phyloP scores from a whole-genome alignment of 2,113 vertebrate species.

The Hemicordylus capensis region DNA sequence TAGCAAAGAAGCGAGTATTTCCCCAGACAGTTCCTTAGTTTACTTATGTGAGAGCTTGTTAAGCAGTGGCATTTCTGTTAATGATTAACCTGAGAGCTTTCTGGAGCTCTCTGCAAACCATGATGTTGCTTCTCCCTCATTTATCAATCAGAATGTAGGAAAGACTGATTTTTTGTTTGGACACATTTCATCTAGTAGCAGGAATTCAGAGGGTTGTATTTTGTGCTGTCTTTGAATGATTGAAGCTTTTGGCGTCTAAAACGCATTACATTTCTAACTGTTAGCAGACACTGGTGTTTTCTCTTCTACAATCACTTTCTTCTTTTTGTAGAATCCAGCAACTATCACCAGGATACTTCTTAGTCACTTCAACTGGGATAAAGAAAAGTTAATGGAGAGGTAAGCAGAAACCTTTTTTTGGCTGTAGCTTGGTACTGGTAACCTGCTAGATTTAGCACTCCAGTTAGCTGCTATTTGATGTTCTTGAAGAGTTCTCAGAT shows the following conservation, averaged over 20 bases:
- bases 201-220: not conserved
- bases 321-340: slow-evolving; percentile 89
- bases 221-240: not conserved
- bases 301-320: slow-evolving; percentile 19
- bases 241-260: not conserved
- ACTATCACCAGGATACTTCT: slow-evolving; percentile 99
- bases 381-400: slow-evolving; percentile 99
- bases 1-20: not conserved
- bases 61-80: not conserved
- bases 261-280: not conserved
- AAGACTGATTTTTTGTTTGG: not conserved
- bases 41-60: not conserved
- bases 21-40: not conserved
- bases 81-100: not conserved
- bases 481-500: not conserved
- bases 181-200: not conserved
- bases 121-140: not conserved
- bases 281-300: too few relatives aligned
- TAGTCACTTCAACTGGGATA: slow-evolving; percentile 99
- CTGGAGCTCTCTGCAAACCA: not conserved
- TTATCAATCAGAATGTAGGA: not conserved
- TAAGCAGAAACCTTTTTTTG: slow-evolving; percentile 60
- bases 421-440: not conserved
- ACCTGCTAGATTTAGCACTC: not conserved
- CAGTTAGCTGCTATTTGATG: not conserved